Evolutionary conservation across 2,888 invertebrate species (phyloP).

Genomic region (Pherbina coryleti): DNA sequence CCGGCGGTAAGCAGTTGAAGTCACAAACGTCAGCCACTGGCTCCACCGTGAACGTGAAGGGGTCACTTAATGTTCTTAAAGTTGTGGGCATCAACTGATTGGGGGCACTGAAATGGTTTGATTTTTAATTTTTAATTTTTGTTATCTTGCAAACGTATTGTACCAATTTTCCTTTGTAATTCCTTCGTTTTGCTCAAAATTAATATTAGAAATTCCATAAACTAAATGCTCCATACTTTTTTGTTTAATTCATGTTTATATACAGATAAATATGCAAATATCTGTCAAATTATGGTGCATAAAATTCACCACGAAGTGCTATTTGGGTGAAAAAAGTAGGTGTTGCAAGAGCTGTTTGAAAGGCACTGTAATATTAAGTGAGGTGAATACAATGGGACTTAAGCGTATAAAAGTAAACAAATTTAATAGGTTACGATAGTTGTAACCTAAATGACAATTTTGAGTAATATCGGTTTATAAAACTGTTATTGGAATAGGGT

Average conservation of each 20-base stretch:
- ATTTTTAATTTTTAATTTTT: not conserved
- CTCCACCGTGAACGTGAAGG: not conserved
- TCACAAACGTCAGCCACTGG: not conserved
- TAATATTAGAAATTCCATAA: conserved; percentile 61
- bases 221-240: conserved; percentile 63
- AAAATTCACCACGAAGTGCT: too few relatives aligned
- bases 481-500: too few relatives aligned
- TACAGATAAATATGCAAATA: too few relatives aligned
- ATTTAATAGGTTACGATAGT: too few relatives aligned
- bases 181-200: conserved; percentile 56
- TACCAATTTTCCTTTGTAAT: conserved; percentile 58
- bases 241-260: conserved; percentile 45
- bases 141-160: not conserved
- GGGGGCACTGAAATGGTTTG: conserved; percentile 11
- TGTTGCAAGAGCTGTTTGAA: too few relatives aligned
- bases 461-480: too few relatives aligned
- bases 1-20: conserved; percentile 19
- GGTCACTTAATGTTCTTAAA: conserved; percentile 33
- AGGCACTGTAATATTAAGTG: too few relatives aligned
- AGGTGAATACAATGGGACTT: too few relatives aligned
- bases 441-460: too few relatives aligned
- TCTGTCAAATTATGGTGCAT: too few relatives aligned
- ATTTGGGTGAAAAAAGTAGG: too few relatives aligned
- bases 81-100: conserved; percentile 6
- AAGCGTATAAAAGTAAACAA: too few relatives aligned